Percentiles rank a stretch among this genome's conserved stretches.
These are phyloP conservation scores for Troilus luridus DNA, from an alignment of 2,888 invertebrate species.

Conservation along the genomic window DNA sequence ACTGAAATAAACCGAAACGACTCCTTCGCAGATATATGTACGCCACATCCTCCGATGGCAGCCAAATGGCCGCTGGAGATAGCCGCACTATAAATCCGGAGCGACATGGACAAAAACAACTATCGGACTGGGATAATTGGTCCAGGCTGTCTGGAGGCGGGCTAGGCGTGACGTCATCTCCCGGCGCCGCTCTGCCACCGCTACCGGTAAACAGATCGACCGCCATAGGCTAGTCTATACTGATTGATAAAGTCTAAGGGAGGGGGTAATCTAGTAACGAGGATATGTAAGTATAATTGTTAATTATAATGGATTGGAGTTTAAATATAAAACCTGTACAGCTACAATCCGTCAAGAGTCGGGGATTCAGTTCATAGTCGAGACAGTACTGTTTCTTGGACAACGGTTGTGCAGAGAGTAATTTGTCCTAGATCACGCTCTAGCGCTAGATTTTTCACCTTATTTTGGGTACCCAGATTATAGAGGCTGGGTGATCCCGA, in stretches of 20 bases:
- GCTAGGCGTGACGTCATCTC: conserved; percentile 21
- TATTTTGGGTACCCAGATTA: too few relatives aligned
- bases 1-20: not conserved
- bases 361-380: too few relatives aligned
- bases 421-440: too few relatives aligned
- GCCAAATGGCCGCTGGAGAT: not conserved
- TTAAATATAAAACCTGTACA: too few relatives aligned
- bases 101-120: conserved; percentile 6
- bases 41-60: not conserved
- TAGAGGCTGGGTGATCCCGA: too few relatives aligned
- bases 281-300: too few relatives aligned
- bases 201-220: conserved; percentile 50
- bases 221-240: not conserved
- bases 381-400: too few relatives aligned
- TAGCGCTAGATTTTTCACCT: too few relatives aligned
- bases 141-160: conserved; percentile 40
- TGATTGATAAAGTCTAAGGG: not conserved
- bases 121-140: conserved; percentile 39
- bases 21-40: not conserved
- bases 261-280: too few relatives aligned
- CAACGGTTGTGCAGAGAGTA: too few relatives aligned
- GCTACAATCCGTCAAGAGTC: too few relatives aligned
- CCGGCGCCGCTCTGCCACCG: not conserved
- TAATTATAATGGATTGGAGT: too few relatives aligned
- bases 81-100: not conserved